Percentiles rank a stretch among this genome's conserved stretches.
Conservation (phyloP, 2,888 invertebrate genomes). For the Andrena trimmerana region DNA sequence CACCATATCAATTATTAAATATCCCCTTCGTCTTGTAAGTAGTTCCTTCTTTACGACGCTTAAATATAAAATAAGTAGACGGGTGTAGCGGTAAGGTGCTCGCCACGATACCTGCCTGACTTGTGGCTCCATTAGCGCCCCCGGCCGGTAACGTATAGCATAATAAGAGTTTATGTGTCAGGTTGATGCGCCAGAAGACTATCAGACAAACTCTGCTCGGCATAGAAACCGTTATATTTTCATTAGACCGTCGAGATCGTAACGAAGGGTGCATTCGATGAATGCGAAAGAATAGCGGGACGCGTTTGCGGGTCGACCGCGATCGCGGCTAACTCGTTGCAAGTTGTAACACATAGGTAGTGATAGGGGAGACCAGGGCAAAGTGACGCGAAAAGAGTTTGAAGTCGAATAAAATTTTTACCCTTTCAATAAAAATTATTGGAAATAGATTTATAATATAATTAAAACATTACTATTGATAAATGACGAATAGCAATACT, state of each 20-base stretch:
- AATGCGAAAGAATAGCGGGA: constrained; percentile 71
- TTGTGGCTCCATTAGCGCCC: constrained; percentile 85
- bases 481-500: too few species aligned
- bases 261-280: constrained; percentile 80
- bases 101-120: constrained; percentile 83
- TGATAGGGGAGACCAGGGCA: too few species aligned
- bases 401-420: too few species aligned
- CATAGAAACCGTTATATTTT: constrained; percentile 85
- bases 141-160: constrained; percentile 83
- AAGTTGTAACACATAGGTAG: too few species aligned
- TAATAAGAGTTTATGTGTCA: constrained; percentile 85
- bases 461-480: too few species aligned
- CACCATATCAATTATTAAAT: constrained; percentile 82
- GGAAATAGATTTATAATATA: too few species aligned
- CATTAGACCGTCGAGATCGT: constrained; percentile 79
- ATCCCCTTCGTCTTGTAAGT: constrained; percentile 81
- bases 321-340: background rate
- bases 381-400: too few species aligned
- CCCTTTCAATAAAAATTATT: too few species aligned
- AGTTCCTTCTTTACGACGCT: constrained; percentile 84
- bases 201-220: constrained; percentile 83
- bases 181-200: constrained; percentile 84
- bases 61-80: constrained; percentile 85
- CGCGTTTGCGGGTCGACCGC: background rate
- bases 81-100: constrained; percentile 75